Evolutionary conservation across 1,140 invertebrate species (phyloP).

Genomic region (Lutraria rhynchaena): DNA sequence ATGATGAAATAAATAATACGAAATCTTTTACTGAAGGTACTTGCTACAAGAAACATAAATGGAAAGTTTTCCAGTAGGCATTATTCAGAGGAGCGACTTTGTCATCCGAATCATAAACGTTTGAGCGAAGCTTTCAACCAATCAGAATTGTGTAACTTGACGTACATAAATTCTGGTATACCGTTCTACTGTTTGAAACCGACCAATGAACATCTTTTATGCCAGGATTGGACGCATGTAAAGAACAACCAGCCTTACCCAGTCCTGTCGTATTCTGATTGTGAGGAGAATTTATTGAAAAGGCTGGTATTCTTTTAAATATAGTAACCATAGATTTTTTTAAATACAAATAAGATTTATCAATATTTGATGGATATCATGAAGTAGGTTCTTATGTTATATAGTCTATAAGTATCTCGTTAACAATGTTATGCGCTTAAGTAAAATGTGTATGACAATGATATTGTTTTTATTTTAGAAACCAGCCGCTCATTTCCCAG

Average conservation of each 20-base stretch:
- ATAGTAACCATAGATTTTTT: too few relatives aligned
- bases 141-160: conserved; percentile 20
- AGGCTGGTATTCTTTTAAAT: too few relatives aligned
- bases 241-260: not conserved
- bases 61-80: not conserved
- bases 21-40: too few relatives aligned
- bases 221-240: conserved; percentile 4
- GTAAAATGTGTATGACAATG: too few relatives aligned
- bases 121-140: not conserved
- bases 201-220: not conserved
- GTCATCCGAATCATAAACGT: not conserved
- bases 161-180: conserved; percentile 21
- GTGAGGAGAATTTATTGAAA: not conserved
- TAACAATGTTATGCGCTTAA: too few relatives aligned
- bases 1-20: too few relatives aligned
- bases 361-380: too few relatives aligned
- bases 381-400: too few relatives aligned
- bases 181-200: conserved; percentile 35
- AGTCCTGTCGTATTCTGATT: not conserved
- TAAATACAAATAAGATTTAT: too few relatives aligned
- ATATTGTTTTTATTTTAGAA: too few relatives aligned
- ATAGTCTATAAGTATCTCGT: too few relatives aligned
- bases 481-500: too few relatives aligned
- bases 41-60: not conserved
- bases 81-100: not conserved